These are phyloP conservation scores for Heptranchias perlo DNA, from an alignment of 2,113 vertebrate species.

Conservation along the genomic window DNA sequence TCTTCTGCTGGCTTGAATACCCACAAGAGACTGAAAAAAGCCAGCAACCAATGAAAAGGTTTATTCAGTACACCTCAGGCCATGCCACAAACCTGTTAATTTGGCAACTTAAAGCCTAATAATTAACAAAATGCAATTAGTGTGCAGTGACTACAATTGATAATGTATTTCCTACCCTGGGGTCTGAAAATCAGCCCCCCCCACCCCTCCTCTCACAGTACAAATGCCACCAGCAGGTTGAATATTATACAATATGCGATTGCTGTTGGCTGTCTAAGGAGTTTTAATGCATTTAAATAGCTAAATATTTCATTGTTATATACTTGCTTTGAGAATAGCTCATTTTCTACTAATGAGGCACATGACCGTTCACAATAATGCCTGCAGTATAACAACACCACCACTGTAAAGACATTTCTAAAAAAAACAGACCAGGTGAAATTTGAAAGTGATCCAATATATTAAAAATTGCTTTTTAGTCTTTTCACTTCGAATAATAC, in stretches of 20 bases:
- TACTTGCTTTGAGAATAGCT: background rate
- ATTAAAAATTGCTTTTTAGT: background rate
- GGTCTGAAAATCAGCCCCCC: background rate
- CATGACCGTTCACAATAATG: background rate
- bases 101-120: background rate
- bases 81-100: background rate
- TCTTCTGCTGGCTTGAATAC: background rate
- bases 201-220: background rate
- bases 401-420: background rate
- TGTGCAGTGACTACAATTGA: background rate
- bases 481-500: background rate
- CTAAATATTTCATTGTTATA: constrained; percentile 2
- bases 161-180: background rate
- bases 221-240: background rate
- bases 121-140: background rate
- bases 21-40: background rate
- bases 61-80: background rate
- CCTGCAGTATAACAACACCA: background rate
- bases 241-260: background rate
- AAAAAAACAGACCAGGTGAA: background rate
- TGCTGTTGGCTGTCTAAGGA: background rate
- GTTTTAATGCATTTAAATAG: background rate
- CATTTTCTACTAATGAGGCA: background rate
- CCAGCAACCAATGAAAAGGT: background rate
- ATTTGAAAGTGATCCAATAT: background rate